These are phyloP conservation scores for Spatulosminthurus flaviceps DNA, from an alignment of 2,888 invertebrate species.

Conservation along the genomic window DNA sequence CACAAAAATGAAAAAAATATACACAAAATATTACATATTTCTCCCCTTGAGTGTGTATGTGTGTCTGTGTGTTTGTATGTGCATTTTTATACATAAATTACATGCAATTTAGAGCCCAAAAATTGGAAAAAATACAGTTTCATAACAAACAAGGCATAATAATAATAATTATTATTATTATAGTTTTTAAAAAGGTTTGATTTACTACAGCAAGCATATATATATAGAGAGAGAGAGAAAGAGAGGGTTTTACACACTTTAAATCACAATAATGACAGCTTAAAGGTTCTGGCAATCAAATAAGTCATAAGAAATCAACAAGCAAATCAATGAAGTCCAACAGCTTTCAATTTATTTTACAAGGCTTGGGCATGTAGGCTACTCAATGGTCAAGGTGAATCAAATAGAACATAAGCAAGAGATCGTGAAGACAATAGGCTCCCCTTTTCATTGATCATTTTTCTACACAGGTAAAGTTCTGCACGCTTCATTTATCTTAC, in stretches of 20 bases:
- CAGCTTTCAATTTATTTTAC: constrained; percentile 33
- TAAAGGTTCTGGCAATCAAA: constrained; percentile 7
- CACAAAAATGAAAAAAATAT: constrained; percentile 23
- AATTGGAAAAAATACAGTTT: background rate
- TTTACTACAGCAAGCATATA: constrained; percentile 15
- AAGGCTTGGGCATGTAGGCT: constrained; percentile 5
- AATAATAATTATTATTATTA: too few species aligned
- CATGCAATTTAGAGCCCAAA: too few species aligned
- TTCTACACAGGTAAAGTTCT: background rate
- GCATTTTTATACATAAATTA: too few species aligned
- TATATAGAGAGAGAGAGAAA: too few species aligned
- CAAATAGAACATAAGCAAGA: constrained; percentile 22
- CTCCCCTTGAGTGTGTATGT: background rate
- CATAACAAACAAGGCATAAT: too few species aligned
- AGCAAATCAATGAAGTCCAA: constrained; percentile 36
- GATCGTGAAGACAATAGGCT: constrained; percentile 33
- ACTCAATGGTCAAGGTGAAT: constrained; percentile 41
- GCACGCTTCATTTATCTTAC: constrained; percentile 19
- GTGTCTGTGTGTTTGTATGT: too few species aligned
- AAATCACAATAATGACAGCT: constrained; percentile 32
- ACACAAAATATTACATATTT: background rate
- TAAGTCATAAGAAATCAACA: constrained; percentile 20
- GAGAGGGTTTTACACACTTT: constrained; percentile 22
- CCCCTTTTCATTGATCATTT: constrained; percentile 34
- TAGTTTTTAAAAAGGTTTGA: background rate